A percentile compares a stretch with the other conserved stretches of the same genome.
phyloP scores from a whole-genome alignment of 2,113 vertebrate species.

The Nycticebus coucang region DNA sequence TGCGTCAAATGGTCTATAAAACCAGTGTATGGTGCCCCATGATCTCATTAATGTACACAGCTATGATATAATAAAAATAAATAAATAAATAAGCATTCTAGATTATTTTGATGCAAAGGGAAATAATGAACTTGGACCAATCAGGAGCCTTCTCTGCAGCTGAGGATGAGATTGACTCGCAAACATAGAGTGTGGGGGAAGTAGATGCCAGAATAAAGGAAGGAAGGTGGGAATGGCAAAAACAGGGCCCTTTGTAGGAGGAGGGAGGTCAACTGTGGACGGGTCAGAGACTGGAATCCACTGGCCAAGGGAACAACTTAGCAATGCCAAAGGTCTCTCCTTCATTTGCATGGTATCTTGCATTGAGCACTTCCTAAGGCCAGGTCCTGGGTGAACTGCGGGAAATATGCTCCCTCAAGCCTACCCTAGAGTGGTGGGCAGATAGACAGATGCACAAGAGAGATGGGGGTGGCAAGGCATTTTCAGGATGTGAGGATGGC shows the following conservation, averaged over 20 bases:
- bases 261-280: no score
- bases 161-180: not conserved
- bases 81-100: not conserved
- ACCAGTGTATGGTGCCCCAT: no score
- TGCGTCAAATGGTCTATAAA: no score
- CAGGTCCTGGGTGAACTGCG: not conserved
- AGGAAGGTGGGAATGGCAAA: not conserved
- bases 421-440: not conserved
- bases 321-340: no score
- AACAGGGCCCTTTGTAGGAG: not conserved
- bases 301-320: fast-evolving
- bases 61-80: no score
- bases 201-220: not conserved
- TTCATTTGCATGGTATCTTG: no score
- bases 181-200: not conserved
- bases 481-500: not conserved
- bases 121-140: not conserved
- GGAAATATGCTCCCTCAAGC: no score
- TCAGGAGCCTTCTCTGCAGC: not conserved
- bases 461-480: fast-evolving
- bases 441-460: not conserved
- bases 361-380: not conserved
- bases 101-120: not conserved
- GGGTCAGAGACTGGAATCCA: not conserved
- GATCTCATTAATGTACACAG: no score